A percentile compares a stretch with the other conserved stretches of the same genome.
Conservation (phyloP, 2,888 invertebrate species). For the Phalera bucephala region DNA sequence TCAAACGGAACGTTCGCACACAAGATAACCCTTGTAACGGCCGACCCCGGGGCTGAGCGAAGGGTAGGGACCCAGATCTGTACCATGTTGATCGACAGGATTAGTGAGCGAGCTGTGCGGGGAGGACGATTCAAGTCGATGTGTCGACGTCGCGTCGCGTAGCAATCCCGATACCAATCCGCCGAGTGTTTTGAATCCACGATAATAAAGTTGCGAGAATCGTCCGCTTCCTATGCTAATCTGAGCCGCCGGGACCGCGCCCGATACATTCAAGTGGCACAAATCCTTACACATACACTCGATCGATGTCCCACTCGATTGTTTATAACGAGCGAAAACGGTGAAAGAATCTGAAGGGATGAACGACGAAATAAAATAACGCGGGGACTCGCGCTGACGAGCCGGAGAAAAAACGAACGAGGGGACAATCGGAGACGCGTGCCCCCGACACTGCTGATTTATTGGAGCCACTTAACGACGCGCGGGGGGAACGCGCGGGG, state of each 20-base stretch:
- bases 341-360: not conserved
- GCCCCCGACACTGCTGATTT: constrained; percentile 20
- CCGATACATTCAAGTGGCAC: constrained; percentile 2
- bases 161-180: not conserved
- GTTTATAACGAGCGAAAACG: constrained; percentile 1
- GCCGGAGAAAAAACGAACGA: constrained; percentile 4
- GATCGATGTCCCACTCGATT: constrained; percentile 10
- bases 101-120: not conserved
- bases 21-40: not conserved
- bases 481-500: not conserved
- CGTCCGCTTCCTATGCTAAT: constrained; percentile 27
- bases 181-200: not conserved
- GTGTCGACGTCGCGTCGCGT: not conserved
- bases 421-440: constrained; percentile 9
- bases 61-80: not conserved
- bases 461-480: constrained; percentile 22
- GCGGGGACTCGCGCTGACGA: constrained; percentile 4
- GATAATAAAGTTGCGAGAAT: constrained; percentile 3
- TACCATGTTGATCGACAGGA: not conserved
- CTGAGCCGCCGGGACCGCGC: constrained; percentile 7
- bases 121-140: not conserved
- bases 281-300: constrained; percentile 13
- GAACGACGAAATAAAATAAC: not conserved
- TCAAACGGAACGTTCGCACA: not conserved
- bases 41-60: not conserved